Evolutionary conservation across 2,797 vertebrate species (phyloP), one percentile per base, ranked within the genome.

Genomic region (Hipposideros larvatus): DNA sequence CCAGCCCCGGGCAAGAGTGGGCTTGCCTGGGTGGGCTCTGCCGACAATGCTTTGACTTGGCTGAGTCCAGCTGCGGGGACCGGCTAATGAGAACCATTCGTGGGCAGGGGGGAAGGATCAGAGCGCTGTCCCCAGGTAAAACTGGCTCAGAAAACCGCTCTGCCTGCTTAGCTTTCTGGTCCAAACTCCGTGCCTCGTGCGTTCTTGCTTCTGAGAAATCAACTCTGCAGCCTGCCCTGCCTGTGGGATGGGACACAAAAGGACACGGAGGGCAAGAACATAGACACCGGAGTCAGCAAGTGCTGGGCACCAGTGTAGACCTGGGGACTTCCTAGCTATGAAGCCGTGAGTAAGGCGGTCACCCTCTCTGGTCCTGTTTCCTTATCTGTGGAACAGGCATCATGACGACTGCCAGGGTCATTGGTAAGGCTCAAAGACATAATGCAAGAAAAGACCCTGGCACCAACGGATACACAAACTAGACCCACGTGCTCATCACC

Each of bases 401-500:
- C 28, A 11, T 9, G 51, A 61, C 1, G 4, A 24, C 57, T 11
- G 3, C 8, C 8, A 15, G 43, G 11, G 43, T 8, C 21, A 2
- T 9, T 6, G 43, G 13, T 43, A 41, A 22, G 85, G 15, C 28
- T 74, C 31, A 11, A 9, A 22, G 61, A 48, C 11, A 1, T 2
- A 10, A 24, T 0, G 31, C 11, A 14, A n/a, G 43, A 7, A 43
- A 66, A 78, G 48, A 18, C 1, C 22, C 21, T 2, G 11, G 13
- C 57, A 19, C 24, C 8, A 26, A 14, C 0, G n/a, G 28, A 37
- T 19, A 3, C 31, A 5, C 0, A 11, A 26, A 34, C 43, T 0
- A 13, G 55, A 19, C 21, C 15, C 4, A 0, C 0, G 34, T 3
- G 28, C 11, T 53, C 59, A 2, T 6, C 28, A 1, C 14, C 0